These are phyloP conservation scores for Siniperca undulata DNA, from an alignment of 2,797 vertebrate genomes.

Conservation along the genomic window DNA sequence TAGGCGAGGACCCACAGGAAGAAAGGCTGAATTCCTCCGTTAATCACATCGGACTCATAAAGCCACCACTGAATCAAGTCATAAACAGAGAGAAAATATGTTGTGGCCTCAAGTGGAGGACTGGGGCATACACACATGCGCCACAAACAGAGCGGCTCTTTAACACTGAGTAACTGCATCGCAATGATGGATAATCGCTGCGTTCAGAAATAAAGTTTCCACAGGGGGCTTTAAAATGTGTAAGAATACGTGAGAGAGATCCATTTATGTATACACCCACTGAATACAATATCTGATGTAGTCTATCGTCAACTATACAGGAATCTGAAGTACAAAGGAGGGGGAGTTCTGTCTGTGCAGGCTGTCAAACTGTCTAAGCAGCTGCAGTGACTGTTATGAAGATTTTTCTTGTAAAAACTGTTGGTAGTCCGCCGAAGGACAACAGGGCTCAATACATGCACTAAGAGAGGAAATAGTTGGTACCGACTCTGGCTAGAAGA, in stretches of 20 bases:
- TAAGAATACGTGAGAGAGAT: conserved; percentile 53
- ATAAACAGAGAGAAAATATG: conserved; percentile 69
- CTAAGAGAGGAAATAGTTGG: conserved; percentile 35
- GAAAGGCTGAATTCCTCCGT: conserved; percentile 61
- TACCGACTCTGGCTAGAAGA: conserved; percentile 38
- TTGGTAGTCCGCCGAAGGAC: conserved; percentile 56
- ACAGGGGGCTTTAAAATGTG: conserved; percentile 62
- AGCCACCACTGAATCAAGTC: conserved; percentile 70
- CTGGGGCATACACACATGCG: conserved; percentile 11
- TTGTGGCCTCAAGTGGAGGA: conserved; percentile 50
- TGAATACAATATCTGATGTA: conserved; percentile 58
- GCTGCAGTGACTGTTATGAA: conserved; percentile 15
- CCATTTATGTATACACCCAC: conserved; percentile 53
- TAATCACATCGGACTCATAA: conserved; percentile 82
- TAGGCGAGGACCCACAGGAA: conserved; percentile 69
- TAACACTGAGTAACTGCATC: conserved; percentile 60
- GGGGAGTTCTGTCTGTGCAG: conserved; percentile 7
- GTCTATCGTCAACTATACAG: conserved; percentile 47
- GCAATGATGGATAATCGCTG: conserved; percentile 69
- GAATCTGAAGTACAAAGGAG: conserved; percentile 12
- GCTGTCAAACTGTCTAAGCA: conserved; percentile 47
- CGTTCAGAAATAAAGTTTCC: conserved; percentile 64
- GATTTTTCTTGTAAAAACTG: conserved; percentile 48
- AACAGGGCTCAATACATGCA: conserved; percentile 14
- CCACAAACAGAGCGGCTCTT: conserved; percentile 58